Base-by-base conservation (phyloP, 2,797 vertebrate genomes). In the Schizothorax lantsangensis region DNA sequence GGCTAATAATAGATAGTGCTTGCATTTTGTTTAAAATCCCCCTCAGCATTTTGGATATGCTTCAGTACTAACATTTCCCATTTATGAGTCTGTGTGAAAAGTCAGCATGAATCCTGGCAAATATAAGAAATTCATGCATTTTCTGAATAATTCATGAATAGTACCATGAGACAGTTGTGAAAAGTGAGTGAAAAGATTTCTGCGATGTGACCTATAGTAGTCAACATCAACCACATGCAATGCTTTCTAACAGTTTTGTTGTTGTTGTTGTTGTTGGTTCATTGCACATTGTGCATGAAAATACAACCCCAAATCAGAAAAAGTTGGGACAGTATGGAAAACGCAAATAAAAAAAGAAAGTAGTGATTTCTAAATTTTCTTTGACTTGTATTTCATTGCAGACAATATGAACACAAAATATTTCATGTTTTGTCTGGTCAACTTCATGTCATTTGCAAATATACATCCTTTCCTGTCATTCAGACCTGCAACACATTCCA, bases 41-140 rank as follows among this genome's bases (percentile, higher is more conserved):
- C 82, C 21, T 88, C 72, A 88, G 84, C 77, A 81, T 68, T 30
- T 54, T 26, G 62, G 71, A 49, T 78, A 17, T 84, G 69, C 43
- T 59, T 47, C 38, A 43, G 77, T 54, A 73, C 64, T n/a, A 66
- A 45, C 54, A 40, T 21, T 75, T 84, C 21, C 40, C 83, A 86
- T n/a, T 43, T 54, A 21, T 15, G 43, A 7, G 23, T 66, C 5
- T 66, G 57, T 14, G 69, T 87, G 49, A 85, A 86, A 68, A 62
- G 68, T 75, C 69, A 80, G 40, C 54, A 62, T 92, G 92, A 91
- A 94, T 94, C 91, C 93, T 92, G 91, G 91, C 94, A 94, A 94
- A 95, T 92, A 92, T 93, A 93, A 87, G 89, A 93, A 94, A 85
- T 90, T 88, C 75, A 91, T 84, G 84, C 91, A 88, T 92, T 91